Evolutionary conservation across 2,888 invertebrate genomes (phyloP).

Genomic region (Eristalis tenax): DNA sequence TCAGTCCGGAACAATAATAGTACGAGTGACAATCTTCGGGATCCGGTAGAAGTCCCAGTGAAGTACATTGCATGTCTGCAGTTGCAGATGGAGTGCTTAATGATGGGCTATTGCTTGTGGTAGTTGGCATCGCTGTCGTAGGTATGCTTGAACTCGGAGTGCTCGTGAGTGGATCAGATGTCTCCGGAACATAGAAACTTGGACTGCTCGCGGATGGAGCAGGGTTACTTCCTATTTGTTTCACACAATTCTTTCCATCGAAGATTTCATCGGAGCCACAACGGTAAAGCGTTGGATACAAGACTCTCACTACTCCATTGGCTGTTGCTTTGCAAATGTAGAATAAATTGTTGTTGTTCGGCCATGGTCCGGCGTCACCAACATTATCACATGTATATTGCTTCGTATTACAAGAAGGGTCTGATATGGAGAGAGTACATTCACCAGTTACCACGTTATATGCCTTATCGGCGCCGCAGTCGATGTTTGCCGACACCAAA

Average conservation of each 20-base stretch:
- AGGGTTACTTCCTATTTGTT: neutral
- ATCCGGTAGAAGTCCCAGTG: constrained; percentile 76
- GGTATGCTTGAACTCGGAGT: constrained; percentile 8
- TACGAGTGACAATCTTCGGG: constrained; percentile 77
- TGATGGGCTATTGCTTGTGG: neutral
- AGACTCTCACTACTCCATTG: constrained; percentile 76
- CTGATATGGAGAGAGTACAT: constrained; percentile 77
- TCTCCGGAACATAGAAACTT: neutral
- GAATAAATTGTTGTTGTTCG: constrained; percentile 79
- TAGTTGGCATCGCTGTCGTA: neutral
- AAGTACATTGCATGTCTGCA: constrained; percentile 12
- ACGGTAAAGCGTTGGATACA: constrained; percentile 80
- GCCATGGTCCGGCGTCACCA: constrained; percentile 79
- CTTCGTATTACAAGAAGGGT: constrained; percentile 75
- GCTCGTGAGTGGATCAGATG: neutral
- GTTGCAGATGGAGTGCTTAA: constrained; percentile 16
- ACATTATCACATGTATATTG: constrained; percentile 78
- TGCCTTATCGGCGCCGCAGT: constrained; percentile 79
- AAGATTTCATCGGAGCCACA: constrained; percentile 79
- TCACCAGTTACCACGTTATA: constrained; percentile 79
- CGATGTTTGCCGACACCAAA: constrained; percentile 78
- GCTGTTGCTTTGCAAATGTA: constrained; percentile 80
- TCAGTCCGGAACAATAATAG: constrained; percentile 77
- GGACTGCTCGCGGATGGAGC: constrained; percentile 1
- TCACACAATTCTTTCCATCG: constrained; percentile 75